phyloP scores from a whole-genome alignment of 2,797 vertebrate species.

The Lycodopsis pacificus region DNA sequence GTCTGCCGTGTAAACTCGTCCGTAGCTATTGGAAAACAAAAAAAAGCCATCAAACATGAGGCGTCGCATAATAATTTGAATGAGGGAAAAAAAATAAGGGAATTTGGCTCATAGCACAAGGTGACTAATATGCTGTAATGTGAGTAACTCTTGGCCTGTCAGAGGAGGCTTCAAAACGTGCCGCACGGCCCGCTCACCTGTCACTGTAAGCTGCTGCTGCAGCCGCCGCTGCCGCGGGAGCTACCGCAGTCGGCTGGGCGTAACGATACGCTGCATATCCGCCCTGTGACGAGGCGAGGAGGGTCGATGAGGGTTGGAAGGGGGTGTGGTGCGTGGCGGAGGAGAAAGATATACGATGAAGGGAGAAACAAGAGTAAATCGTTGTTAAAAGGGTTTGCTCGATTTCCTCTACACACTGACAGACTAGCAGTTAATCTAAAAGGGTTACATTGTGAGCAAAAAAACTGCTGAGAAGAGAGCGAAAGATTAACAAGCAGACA shows the following conservation, averaged over 20 bases:
- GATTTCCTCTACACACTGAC: conserved; percentile 32
- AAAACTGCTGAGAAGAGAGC: conserved; percentile 75
- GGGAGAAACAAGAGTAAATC: conserved; percentile 45
- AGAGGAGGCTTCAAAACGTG: background rate
- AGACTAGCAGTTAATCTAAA: conserved; percentile 65
- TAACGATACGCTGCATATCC: conserved; percentile 99
- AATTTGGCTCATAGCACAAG: background rate
- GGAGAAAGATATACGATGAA: conserved; percentile 11
- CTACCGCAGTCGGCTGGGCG: conserved; percentile 94
- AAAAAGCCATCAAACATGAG: conserved; percentile 9
- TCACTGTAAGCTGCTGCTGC: conserved; percentile 97
- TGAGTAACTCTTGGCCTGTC: background rate
- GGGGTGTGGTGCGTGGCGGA: background rate
- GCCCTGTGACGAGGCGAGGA: conserved; percentile 83
- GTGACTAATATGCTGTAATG: background rate
- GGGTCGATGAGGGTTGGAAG: conserved; percentile 9
- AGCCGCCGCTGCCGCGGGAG: conserved; percentile 90
- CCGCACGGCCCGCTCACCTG: conserved; percentile 83
- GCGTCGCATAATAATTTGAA: background rate
- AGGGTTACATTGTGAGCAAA: conserved; percentile 74
- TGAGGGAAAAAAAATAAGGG: background rate
- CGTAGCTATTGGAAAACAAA: conserved; percentile 86
- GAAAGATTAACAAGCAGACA: conserved; percentile 85
- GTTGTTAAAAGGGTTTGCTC: conserved; percentile 34
- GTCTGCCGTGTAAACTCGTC: conserved; percentile 97